Conservation (phyloP, 64 coral and sea anemone species). For the Dendronephthya gigantea region DNA sequence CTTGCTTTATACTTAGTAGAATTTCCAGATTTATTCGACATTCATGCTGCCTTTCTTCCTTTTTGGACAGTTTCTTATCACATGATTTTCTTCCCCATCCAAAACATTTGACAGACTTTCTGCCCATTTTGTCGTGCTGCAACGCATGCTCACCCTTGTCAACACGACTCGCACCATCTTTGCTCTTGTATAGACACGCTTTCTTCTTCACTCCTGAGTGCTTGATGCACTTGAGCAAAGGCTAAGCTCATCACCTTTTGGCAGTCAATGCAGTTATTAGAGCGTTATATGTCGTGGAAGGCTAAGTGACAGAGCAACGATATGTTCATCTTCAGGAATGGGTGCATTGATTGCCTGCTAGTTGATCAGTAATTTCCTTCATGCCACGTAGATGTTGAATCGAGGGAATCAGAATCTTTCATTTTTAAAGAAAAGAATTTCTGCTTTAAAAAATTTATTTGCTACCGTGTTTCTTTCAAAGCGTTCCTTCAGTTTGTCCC, state of each 20-base stretch:
- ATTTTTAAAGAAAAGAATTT: conserved; percentile 7
- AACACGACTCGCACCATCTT: background rate
- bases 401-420: background rate
- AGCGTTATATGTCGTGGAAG: background rate
- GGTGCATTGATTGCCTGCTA: background rate
- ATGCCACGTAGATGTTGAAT: background rate
- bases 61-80: background rate
- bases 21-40: background rate
- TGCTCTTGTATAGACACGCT: background rate
- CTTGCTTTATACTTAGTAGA: background rate
- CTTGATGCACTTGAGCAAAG: conserved; percentile 6
- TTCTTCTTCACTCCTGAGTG: background rate
- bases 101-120: background rate
- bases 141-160: background rate
- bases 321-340: background rate
- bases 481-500: background rate
- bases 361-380: background rate
- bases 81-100: conserved; percentile 14
- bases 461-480: background rate
- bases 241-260: background rate
- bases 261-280: conserved; percentile 1
- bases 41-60: background rate
- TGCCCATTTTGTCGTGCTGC: background rate
- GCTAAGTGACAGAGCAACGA: background rate
- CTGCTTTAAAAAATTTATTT: conserved; percentile 6